Conservation (phyloP, 2,797 vertebrate species). For the Anolis apletophallus region DNA sequence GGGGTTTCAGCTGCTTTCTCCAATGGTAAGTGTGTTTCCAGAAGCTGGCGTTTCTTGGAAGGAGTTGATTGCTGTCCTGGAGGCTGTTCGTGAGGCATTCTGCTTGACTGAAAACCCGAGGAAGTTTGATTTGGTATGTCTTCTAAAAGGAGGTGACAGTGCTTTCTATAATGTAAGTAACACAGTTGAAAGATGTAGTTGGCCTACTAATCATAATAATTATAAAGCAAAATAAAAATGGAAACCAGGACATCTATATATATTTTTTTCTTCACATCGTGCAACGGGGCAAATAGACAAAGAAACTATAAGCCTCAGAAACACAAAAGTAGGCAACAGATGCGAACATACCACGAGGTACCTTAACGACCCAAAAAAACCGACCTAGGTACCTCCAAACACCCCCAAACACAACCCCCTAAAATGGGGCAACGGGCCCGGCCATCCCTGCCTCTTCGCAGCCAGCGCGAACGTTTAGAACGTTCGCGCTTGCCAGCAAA, state of each 20-base stretch:
- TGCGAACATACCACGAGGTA: too few relatives aligned
- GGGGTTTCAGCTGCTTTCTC: conserved; percentile 28
- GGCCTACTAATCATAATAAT: neutral
- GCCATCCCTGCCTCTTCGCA: too few relatives aligned
- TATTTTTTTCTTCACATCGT: too few relatives aligned
- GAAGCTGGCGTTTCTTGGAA: conserved; percentile 8
- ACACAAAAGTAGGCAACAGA: too few relatives aligned
- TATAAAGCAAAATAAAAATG: neutral
- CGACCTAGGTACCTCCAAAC: too few relatives aligned
- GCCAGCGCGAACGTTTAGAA: too few relatives aligned
- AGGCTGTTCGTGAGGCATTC: conserved; percentile 4
- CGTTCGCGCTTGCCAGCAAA: too few relatives aligned
- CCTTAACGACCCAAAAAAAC: too few relatives aligned
- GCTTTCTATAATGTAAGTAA: conserved; percentile 59
- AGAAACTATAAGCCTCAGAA: too few relatives aligned
- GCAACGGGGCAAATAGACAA: too few relatives aligned
- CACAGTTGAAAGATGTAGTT: conserved; percentile 22
- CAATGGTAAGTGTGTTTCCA: neutral
- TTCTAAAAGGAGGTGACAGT: conserved; percentile 53
- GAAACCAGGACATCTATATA: neutral
- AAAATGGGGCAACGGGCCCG: too few relatives aligned
- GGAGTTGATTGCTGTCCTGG: neutral
- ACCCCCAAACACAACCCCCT: too few relatives aligned
- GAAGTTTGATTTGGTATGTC: conserved; percentile 35
- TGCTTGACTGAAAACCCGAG: conserved; percentile 2